Base-by-base conservation (phyloP, 2,113 vertebrate species). In the Lathamus discolor region DNA sequence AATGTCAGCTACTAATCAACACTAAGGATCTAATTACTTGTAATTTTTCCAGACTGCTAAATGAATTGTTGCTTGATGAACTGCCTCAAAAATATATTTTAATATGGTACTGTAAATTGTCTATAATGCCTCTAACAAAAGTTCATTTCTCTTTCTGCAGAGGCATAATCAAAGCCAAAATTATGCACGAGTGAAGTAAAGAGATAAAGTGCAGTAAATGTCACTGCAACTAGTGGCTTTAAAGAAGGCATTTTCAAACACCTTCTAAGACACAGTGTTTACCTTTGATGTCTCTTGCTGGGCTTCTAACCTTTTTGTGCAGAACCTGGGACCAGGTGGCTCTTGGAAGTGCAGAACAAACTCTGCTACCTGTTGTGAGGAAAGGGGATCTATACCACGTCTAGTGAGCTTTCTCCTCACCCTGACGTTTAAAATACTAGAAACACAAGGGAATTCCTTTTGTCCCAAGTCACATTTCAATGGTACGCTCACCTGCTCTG, bases 1-100 rank as follows among this genome's bases (percentile, higher is more conserved):
- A 90, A 85, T 78, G 70, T 90, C 89, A 95, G 55, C 61, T 91
- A 91, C 55, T 93, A 77, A 88, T 88, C 83, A 95, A 85, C 67
- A 78, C 41, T 78, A 86, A 89, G 54, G 55, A 92, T 96, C 66
- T 95, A 90, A 95, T 51, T 72, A 88, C 66, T 85, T 95, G 51
- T 48, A 74, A 87, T 87, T 92, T 86, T 95, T 90, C 39, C 57
- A 84, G 62, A 59, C 63, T 87, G 61, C 64, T 94, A 94, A 83
- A 90, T 93, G 86, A 93, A 84, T 81, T 82, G 64, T 83, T 93
- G 87, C 69, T 87, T 94, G 59, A 92, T 48, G 54, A 91, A 92
- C 12, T 91, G 51, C 24, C 37, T 78, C 23, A 70, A 91, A 92
- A 94, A 73, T 3, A 16, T 9, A n/a, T 84, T 92, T 69, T 88